phyloP scores from a whole-genome alignment of 2,888 invertebrate genomes.

The Polyommatus iphigenia region DNA sequence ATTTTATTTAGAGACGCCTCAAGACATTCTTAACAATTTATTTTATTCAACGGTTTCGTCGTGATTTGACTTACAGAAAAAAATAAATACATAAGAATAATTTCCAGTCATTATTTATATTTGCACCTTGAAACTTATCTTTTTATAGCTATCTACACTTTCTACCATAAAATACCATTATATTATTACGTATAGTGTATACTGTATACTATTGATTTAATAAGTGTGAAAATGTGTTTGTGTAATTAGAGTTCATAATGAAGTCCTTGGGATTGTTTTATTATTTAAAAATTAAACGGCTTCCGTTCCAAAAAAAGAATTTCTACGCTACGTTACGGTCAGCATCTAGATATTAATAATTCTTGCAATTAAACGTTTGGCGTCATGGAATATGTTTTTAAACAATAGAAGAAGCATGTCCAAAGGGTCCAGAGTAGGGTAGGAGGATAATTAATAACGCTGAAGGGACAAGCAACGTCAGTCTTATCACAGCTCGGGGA shows the following conservation, averaged over 20 bases:
- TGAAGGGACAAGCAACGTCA: conserved; percentile 63
- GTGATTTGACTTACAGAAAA: neutral
- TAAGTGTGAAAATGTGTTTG: no score
- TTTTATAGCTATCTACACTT: no score
- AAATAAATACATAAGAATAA: neutral
- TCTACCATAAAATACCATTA: no score
- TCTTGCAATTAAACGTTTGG: conserved; percentile 16
- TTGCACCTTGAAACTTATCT: no score
- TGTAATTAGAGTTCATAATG: no score
- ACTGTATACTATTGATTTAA: no score
- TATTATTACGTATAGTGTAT: no score
- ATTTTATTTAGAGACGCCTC: conserved; percentile 13
- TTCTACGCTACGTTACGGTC: neutral
- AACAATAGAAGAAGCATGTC: conserved; percentile 44
- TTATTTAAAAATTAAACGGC: no score
- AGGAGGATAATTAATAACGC: conserved; percentile 66
- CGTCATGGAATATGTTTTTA: conserved; percentile 41
- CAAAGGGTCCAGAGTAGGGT: conserved; percentile 57
- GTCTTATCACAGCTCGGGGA: conserved; percentile 47
- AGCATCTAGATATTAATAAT: neutral
- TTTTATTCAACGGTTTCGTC: conserved; percentile 2
- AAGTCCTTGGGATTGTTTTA: no score
- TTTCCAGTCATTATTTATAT: neutral
- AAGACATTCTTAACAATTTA: neutral
- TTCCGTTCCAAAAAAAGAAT: no score